Percentiles rank a stretch among this genome's conserved stretches.
These are phyloP conservation scores for Orchesella cincta DNA, from an alignment of 1,140 invertebrate species.

Conservation along the genomic window DNA sequence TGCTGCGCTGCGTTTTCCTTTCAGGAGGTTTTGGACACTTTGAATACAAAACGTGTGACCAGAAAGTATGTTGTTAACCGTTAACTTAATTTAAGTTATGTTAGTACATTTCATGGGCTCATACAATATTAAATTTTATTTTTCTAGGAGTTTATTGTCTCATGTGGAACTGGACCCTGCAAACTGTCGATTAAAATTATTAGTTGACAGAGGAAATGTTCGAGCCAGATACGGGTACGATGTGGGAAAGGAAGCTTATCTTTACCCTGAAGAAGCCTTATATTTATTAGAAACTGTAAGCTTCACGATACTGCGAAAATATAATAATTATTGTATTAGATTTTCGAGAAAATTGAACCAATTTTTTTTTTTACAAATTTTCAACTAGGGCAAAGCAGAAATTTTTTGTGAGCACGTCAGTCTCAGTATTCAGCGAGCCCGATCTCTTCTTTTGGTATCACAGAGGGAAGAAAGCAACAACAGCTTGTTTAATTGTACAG, in stretches of 20 bases:
- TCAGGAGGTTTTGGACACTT: background rate
- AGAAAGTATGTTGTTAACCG: background rate
- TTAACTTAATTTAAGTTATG: background rate
- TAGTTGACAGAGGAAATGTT: background rate
- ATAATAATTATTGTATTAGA: background rate
- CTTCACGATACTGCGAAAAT: background rate
- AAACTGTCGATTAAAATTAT: background rate
- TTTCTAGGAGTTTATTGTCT: conserved; percentile 20
- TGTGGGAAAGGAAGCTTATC: background rate
- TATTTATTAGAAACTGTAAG: conserved; percentile 11
- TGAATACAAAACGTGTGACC: background rate
- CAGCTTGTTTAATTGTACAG: background rate
- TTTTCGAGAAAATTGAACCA: no score
- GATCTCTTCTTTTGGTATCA: background rate
- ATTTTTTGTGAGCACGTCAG: background rate
- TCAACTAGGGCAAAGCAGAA: conserved; percentile 9
- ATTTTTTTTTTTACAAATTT: conserved; percentile 5
- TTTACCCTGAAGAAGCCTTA: conserved; percentile 15
- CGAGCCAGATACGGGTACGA: conserved; percentile 13
- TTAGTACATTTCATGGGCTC: background rate
- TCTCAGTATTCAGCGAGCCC: conserved; percentile 14
- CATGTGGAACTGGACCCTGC: background rate
- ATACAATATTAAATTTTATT: background rate
- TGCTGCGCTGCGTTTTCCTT: background rate
- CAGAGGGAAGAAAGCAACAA: background rate